Conservation (phyloP, 2,888 invertebrate species). For the Petrolisthes manimaculis region DNA sequence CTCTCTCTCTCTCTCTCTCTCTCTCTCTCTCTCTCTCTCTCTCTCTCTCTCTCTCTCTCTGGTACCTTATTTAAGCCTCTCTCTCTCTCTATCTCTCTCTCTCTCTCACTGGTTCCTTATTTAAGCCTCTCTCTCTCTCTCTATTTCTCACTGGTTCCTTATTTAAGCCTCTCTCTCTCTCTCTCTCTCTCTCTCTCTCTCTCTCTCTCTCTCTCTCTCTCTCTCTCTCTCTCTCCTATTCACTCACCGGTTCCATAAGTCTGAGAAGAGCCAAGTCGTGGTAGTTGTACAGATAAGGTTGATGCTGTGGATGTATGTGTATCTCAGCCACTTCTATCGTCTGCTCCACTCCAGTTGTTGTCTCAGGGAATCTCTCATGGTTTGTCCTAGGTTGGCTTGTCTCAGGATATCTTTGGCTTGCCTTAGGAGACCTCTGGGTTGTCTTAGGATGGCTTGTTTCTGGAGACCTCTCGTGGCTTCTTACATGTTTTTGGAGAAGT, state of each 20-base stretch:
- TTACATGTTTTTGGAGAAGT: neutral
- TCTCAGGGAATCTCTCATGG: too few relatives aligned
- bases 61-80: neutral
- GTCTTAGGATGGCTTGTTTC: too few relatives aligned
- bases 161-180: too few relatives aligned
- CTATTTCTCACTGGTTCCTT: too few relatives aligned
- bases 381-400: too few relatives aligned
- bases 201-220: neutral
- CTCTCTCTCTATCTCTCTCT: neutral
- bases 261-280: constrained; percentile 54
- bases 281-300: constrained; percentile 3
- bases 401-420: too few relatives aligned
- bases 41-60: neutral
- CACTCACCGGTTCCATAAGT: constrained; percentile 43
- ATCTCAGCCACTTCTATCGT: constrained; percentile 19
- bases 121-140: constrained; percentile 18
- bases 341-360: constrained; percentile 28
- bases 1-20: neutral
- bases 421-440: too few relatives aligned
- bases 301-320: constrained; percentile 38
- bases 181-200: constrained; percentile 6
- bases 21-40: neutral
- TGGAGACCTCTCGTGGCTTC: too few relatives aligned
- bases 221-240: neutral
- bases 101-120: too few relatives aligned